A percentile compares a stretch with the other conserved stretches of the same genome.
These are phyloP conservation scores for Drosophila helvetica DNA, from an alignment of 2,888 invertebrate genomes.

Conservation along the genomic window DNA sequence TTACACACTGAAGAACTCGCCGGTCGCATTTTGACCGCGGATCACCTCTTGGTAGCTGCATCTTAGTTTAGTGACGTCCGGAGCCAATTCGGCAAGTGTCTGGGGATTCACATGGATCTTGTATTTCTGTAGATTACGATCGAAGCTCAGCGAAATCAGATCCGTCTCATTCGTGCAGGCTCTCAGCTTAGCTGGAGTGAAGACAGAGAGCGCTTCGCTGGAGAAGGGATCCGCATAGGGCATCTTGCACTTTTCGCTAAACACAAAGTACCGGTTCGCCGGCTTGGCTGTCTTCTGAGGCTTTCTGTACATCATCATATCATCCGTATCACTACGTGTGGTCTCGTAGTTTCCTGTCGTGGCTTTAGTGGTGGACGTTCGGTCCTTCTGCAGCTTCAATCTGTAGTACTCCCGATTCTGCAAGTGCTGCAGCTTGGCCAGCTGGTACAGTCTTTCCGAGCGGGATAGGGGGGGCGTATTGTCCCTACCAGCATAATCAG, in stretches of 20 bases:
- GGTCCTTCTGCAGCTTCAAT: not conserved
- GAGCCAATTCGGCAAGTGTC: not conserved
- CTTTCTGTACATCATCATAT: not conserved
- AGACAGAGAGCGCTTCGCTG: not conserved
- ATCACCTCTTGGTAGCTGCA: constrained; percentile 48
- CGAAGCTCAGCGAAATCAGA: constrained; percentile 32
- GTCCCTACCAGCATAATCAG: too few species aligned
- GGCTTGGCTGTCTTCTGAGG: not conserved
- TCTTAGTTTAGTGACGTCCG: accelerated
- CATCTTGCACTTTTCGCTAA: constrained; percentile 87
- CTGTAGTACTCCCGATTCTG: not conserved
- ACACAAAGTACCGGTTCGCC: constrained; percentile 59
- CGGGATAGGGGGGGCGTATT: not conserved
- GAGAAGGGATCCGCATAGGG: constrained; percentile 76
- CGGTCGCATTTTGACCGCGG: not conserved
- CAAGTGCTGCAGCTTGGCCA: not conserved
- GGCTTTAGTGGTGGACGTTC: not conserved
- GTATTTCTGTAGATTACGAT: constrained; percentile 24
- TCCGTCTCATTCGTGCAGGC: constrained; percentile 26
- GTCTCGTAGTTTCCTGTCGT: not conserved
- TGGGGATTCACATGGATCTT: constrained; percentile 12
- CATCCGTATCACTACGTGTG: not conserved
- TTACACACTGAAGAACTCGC: not conserved
- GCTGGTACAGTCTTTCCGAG: not conserved
- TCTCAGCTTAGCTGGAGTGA: constrained; percentile 15